Evolutionary conservation across 2,888 invertebrate genomes (phyloP), one percentile per base, ranked within the genome.

Genomic region (Gasteruption jaculator): DNA sequence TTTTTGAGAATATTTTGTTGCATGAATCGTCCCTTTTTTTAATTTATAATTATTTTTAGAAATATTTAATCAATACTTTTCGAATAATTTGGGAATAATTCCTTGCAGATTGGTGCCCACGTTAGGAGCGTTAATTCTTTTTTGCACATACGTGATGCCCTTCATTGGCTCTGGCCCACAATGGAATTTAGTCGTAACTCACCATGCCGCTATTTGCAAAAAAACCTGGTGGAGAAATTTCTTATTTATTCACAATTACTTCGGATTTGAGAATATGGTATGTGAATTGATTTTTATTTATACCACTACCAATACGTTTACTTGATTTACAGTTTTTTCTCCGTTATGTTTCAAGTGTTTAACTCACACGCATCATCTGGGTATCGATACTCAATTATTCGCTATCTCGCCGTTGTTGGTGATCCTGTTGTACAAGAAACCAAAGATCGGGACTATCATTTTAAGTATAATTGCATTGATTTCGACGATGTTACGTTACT

Each of bases 191-290:
- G 82, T 83, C 1, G 78, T 84, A 5, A 77, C 76, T 0, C 79
- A 82, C 54, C 82, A 84, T 61, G 78, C 83, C 0, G 74, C 80
- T 31, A 78, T 82, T 40, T 84, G 84, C 63, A 82, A 83, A 61
- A 71, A 74, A 54, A 74, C 80, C 41, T 83, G 83, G 82, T 84
- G 83, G 84, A 74, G 80, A 54, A 84, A 83, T 58, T 71, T 84
- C 46, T 64, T 84, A 1, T 84, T 83, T 52, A 81, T 84, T 39
- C 84, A 84, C 57, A 84, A 84, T 62, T 84, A 83, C 59, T 84
- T 80, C 57, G 84, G 84, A 26, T 84, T 84, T 56, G 77, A 81
- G 56, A 78, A 83, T 54, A 83, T 84, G 81, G 81, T 81, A 71
- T 57, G 58, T 48, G n/a, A n/a, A n/a, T n/a, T n/a, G n/a, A n/a